Percentiles rank a stretch among this genome's conserved stretches.
Evolutionary conservation across 2,113 vertebrate genomes (phyloP).

Genomic region (Pseudopipra pipra): DNA sequence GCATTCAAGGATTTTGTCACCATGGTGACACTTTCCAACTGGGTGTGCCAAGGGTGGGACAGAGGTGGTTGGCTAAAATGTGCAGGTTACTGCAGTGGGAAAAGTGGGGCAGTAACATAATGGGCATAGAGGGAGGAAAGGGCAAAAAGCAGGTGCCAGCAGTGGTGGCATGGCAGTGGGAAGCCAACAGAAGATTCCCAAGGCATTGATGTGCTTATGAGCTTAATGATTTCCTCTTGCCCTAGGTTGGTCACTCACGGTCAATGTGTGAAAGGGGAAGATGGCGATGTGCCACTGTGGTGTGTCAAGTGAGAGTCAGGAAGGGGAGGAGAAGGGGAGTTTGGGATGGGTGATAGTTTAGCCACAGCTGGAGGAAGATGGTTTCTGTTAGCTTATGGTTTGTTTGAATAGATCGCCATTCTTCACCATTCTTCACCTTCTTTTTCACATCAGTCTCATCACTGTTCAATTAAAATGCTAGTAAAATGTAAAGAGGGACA

Average conservation of each 20-base stretch:
- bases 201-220: neutral
- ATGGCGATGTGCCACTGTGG: neutral
- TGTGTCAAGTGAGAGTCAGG: neutral
- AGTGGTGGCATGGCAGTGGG: neutral
- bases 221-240: neutral
- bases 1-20: neutral
- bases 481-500: neutral
- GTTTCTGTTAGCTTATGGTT: neutral
- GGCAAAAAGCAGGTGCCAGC: neutral
- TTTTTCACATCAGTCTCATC: neutral
- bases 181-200: neutral
- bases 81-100: neutral
- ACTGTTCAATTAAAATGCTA: neutral
- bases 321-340: neutral
- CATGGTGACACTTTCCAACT: neutral
- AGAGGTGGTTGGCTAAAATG: neutral
- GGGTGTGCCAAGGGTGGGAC: accelerated
- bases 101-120: neutral
- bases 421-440: neutral
- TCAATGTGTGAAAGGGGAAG: neutral
- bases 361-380: neutral
- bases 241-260: accelerated
- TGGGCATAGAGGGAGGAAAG: neutral
- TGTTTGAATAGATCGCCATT: neutral
- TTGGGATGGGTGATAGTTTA: neutral